Base-by-base conservation (phyloP, 1,140 invertebrate genomes). In the Bombus affinis region DNA sequence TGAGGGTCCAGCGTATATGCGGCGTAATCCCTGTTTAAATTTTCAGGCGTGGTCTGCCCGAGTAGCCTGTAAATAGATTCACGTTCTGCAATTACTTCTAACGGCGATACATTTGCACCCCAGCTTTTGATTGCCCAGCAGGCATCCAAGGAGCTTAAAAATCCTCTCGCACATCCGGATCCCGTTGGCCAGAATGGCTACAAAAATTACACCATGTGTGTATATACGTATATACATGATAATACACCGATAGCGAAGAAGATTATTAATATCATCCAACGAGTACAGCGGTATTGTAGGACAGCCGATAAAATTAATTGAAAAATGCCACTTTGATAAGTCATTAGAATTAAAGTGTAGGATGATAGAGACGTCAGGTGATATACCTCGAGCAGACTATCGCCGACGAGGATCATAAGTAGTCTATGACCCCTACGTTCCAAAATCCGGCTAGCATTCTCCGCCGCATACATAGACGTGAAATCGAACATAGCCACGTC, bases 401-500 rank as follows among this genome's bases (percentile, higher is more conserved):
- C 99, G 3, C 99, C 99, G 12, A 99, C 99, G 66, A 99, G 96
- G 82, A 97, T 97, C 95, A 98, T 97, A 1, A 99, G 95, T 6
- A 99, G 95, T 73, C 97, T 96, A 87, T 98, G 97, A 0, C 98
- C 98, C 85, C 97, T 95, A 77, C 97, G 96, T 93, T 99, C 97
- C 2, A 98, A 91, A 28, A 98, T 96, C 81, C 98, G 96, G 89
- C 97, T 98, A 39, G 98, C 98, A 96, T 99, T 99, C 94, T 99
- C 98, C 1, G 99, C 98, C 9, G 98, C 98, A 95, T 99, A 99
- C 98, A 99, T 99, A 0, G 98, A 99, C 0, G 99, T 99, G 93
- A 99, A 99, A 95, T 99, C 99, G 95, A 99, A 99, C 97, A 99
- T 99, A n/a, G 99, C 98, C 1, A 99, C 98, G 95, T 99, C 99